Conservation (phyloP, 2,888 invertebrate species). For the Zaprionus obscuricornis region DNA sequence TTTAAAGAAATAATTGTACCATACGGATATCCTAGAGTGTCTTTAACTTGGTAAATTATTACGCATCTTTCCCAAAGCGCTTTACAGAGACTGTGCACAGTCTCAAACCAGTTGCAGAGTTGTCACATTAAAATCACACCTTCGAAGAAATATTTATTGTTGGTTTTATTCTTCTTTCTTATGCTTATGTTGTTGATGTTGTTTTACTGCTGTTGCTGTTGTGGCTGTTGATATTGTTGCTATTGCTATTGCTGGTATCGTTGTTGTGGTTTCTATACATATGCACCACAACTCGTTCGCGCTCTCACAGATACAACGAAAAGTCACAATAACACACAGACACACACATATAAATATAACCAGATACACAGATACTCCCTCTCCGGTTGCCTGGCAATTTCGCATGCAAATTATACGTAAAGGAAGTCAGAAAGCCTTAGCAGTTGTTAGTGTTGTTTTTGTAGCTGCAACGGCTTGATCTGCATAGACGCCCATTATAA, state of each 20-base stretch:
- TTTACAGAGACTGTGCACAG: conserved; percentile 14
- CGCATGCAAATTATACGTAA: conserved; percentile 68
- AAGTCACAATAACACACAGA: conserved; percentile 8
- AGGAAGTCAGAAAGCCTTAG: conserved; percentile 53
- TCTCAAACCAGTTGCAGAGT: conserved; percentile 72
- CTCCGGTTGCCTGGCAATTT: conserved; percentile 52
- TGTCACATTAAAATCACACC: conserved; percentile 79
- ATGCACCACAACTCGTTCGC: conserved; percentile 72
- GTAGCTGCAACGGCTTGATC: conserved; percentile 53
- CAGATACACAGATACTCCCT: conserved; percentile 49
- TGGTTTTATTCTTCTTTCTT: conserved; percentile 26
- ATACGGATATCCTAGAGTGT: conserved; percentile 42
- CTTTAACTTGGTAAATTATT: conserved; percentile 47
- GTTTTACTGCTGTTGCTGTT: too few relatives aligned
- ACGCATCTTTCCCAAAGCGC: conserved; percentile 27
- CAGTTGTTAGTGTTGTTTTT: conserved; percentile 11
- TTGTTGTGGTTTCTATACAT: conserved; percentile 47
- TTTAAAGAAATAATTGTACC: conserved; percentile 49
- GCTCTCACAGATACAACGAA: conserved; percentile 45
- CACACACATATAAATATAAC: conserved; percentile 16
- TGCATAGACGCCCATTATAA: conserved; percentile 62
- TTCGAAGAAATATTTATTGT: conserved; percentile 69
- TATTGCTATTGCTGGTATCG: conserved; percentile 27
- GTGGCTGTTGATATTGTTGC: too few relatives aligned
- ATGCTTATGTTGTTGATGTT: neutral